Evolutionary conservation across 2,113 vertebrate species (phyloP).

Genomic region (Pollachius pollachius): DNA sequence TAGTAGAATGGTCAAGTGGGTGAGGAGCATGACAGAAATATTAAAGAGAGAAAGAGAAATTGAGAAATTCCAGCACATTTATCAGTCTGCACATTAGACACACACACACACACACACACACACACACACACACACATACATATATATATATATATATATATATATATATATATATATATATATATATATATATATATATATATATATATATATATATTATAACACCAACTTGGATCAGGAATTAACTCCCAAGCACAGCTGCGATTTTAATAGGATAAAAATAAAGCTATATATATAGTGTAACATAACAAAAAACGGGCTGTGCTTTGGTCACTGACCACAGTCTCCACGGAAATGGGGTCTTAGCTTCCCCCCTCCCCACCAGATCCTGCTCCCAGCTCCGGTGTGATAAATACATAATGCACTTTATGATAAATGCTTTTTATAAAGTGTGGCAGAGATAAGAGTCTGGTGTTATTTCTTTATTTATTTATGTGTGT

Average conservation of each 20-base stretch:
- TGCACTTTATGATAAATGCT: constrained; percentile 92
- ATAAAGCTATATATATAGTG: too few relatives aligned
- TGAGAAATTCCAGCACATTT: constrained; percentile 72
- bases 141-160: too few relatives aligned
- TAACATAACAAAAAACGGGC: too few relatives aligned
- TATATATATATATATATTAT: constrained; percentile 60
- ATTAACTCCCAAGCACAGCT: too few relatives aligned
- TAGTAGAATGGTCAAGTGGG: constrained; percentile 69
- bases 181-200: too few relatives aligned
- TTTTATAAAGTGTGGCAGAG: constrained; percentile 91
- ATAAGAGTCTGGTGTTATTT: constrained; percentile 86
- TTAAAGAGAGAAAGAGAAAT: constrained; percentile 70
- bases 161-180: too few relatives aligned
- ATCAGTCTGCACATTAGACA: constrained; percentile 65
- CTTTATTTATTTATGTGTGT: constrained; percentile 78
- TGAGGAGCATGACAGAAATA: constrained; percentile 73
- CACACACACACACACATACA: too few relatives aligned
- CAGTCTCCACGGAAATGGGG: constrained; percentile 78
- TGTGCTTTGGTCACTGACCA: constrained; percentile 59
- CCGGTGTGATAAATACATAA: constrained; percentile 95
- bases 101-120: too few relatives aligned
- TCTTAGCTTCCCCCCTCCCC: constrained; percentile 72
- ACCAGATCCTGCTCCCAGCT: constrained; percentile 1
- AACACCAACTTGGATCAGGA: constrained; percentile 49
- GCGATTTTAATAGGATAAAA: too few relatives aligned